A percentile compares a stretch with the other conserved stretches of the same genome.
Evolutionary conservation across 2,113 vertebrate species (phyloP).

Genomic region (Coptodon bakossiorum): DNA sequence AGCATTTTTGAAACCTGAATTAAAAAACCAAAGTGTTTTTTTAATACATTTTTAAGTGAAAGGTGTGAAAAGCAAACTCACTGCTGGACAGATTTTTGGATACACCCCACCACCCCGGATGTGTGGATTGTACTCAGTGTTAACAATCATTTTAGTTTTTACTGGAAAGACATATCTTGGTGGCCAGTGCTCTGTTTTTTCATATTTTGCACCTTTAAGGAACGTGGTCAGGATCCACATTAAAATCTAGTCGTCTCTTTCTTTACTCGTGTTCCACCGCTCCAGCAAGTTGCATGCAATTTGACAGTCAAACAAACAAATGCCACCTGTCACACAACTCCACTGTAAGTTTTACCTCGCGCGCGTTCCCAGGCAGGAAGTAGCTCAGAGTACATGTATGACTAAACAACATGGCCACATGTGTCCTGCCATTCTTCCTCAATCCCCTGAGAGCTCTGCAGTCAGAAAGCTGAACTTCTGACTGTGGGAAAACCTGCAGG

Average conservation of each 20-base stretch:
- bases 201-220: not conserved
- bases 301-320: not conserved
- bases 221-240: not conserved
- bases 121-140: not conserved
- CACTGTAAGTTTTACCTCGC: not conserved
- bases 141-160: not conserved
- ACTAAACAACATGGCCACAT: slow-evolving; percentile 19
- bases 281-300: not conserved
- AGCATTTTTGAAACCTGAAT: not conserved
- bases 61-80: not conserved
- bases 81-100: not conserved
- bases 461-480: not conserved
- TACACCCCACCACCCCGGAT: not conserved
- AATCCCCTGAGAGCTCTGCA: not conserved
- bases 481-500: not conserved
- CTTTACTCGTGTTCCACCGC: not conserved
- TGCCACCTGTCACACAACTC: not conserved
- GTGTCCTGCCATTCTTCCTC: slow-evolving; percentile 60
- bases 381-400: not conserved
- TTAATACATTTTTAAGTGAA: not conserved
- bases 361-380: slow-evolving; percentile 8
- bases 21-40: not conserved
- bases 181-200: not conserved
- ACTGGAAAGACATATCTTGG: not conserved
- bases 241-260: not conserved